Conservation (phyloP, 37 sponge, comb jelly and placozoan genomes). For the Halisarca cf. caerulea region DNA sequence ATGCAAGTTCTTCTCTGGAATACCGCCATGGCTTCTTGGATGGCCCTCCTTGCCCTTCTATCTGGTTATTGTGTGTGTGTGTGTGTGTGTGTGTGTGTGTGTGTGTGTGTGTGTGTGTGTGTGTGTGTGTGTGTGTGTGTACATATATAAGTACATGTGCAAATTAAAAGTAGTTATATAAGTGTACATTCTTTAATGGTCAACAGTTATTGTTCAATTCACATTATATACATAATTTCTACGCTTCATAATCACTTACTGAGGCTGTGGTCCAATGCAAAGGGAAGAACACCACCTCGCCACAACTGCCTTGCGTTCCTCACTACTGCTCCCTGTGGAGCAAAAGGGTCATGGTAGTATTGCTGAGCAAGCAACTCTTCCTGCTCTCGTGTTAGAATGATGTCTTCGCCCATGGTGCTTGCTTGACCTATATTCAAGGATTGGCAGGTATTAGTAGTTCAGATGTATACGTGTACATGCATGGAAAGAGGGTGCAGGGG, state of each 20-base stretch:
- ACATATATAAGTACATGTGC: background rate
- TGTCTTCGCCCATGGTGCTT: conserved; percentile 69
- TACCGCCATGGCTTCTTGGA: conserved; percentile 46
- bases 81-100: conserved; percentile 20
- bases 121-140: conserved; percentile 15
- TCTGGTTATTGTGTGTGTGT: conserved; percentile 14
- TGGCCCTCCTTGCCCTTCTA: conserved; percentile 41
- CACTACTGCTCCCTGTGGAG: too few species aligned
- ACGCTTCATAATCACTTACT: background rate
- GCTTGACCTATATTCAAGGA: too few species aligned
- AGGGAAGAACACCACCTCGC: background rate
- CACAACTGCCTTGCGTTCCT: background rate
- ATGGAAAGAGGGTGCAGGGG: too few species aligned
- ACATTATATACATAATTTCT: background rate
- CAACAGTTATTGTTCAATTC: too few species aligned
- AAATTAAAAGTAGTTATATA: too few species aligned
- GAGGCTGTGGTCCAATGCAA: background rate
- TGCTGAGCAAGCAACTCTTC: background rate
- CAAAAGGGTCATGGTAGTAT: too few species aligned
- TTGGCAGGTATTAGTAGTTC: too few species aligned
- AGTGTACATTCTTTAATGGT: too few species aligned
- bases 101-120: background rate
- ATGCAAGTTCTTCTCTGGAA: conserved; percentile 55
- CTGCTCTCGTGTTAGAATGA: conserved; percentile 54
- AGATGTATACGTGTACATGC: too few species aligned